phyloP scores from a whole-genome alignment of 1,140 invertebrate species.

The Calephelis nemesis region DNA sequence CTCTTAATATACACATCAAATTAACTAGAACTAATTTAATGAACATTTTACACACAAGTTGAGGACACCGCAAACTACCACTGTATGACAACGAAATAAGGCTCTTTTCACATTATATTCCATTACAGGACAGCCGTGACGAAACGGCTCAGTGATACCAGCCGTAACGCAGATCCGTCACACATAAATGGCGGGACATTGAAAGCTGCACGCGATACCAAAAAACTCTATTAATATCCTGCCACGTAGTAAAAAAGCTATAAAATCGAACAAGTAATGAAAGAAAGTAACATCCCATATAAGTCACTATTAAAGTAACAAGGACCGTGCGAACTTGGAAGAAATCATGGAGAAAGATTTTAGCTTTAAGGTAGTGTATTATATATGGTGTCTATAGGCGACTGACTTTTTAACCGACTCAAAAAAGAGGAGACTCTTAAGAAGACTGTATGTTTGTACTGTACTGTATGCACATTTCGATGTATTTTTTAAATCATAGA shows the following conservation, averaged over 20 bases:
- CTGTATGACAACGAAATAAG: not conserved
- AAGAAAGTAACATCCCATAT: no score
- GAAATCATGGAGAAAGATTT: no score
- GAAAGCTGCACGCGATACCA: slow-evolving; percentile 26
- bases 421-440: no score
- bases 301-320: no score
- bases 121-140: slow-evolving; percentile 13
- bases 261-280: no score
- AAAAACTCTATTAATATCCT: slow-evolving; percentile 16
- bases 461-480: no score
- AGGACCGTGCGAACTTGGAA: no score
- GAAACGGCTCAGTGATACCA: slow-evolving; percentile 6
- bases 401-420: no score
- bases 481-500: no score
- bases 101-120: not conserved
- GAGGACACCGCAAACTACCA: not conserved
- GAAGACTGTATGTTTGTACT: no score
- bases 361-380: no score
- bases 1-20: slow-evolving; percentile 4
- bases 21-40: slow-evolving; percentile 28
- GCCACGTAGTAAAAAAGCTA: not conserved
- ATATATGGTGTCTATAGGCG: no score
- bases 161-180: slow-evolving; percentile 29
- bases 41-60: slow-evolving; percentile 26
- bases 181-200: slow-evolving; percentile 31